These are phyloP conservation scores for Eudemis profundana DNA, from an alignment of 2,888 invertebrate genomes.

Conservation along the genomic window DNA sequence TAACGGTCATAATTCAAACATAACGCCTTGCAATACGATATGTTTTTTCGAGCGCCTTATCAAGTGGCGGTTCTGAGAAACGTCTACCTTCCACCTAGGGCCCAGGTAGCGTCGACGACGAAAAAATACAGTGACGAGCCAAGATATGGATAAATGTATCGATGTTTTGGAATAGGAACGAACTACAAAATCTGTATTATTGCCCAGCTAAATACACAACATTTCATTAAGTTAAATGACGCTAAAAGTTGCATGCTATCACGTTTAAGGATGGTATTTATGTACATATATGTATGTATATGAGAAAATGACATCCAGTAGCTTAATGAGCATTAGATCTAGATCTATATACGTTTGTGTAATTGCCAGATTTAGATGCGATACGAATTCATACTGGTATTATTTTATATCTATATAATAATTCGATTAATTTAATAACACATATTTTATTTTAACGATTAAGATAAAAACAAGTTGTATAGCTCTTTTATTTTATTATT, in stretches of 20 bases:
- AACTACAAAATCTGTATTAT: neutral
- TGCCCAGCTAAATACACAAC: too few species aligned
- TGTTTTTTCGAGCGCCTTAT: slow-evolving; percentile 56
- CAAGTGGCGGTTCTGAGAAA: slow-evolving; percentile 71
- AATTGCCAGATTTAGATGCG: too few species aligned
- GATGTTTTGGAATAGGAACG: neutral
- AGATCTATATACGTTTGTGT: too few species aligned
- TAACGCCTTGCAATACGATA: slow-evolving; percentile 46
- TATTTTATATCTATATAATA: too few species aligned
- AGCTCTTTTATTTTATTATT: neutral
- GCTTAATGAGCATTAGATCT: too few species aligned
- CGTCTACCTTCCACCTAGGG: slow-evolving; percentile 77
- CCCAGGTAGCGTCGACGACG: slow-evolving; percentile 71
- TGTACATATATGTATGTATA: too few species aligned
- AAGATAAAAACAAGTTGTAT: slow-evolving; percentile 1
- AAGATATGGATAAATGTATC: slow-evolving; percentile 39
- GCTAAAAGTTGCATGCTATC: too few species aligned
- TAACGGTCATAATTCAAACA: slow-evolving; percentile 44
- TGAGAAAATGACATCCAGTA: too few species aligned
- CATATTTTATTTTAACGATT: slow-evolving; percentile 1
- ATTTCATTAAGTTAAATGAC: too few species aligned
- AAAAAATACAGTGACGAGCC: slow-evolving; percentile 53
- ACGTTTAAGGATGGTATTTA: too few species aligned
- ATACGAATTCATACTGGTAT: too few species aligned
- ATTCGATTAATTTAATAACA: neutral